Conservation (phyloP, 2,113 vertebrate species). For the Galbula dea region DNA sequence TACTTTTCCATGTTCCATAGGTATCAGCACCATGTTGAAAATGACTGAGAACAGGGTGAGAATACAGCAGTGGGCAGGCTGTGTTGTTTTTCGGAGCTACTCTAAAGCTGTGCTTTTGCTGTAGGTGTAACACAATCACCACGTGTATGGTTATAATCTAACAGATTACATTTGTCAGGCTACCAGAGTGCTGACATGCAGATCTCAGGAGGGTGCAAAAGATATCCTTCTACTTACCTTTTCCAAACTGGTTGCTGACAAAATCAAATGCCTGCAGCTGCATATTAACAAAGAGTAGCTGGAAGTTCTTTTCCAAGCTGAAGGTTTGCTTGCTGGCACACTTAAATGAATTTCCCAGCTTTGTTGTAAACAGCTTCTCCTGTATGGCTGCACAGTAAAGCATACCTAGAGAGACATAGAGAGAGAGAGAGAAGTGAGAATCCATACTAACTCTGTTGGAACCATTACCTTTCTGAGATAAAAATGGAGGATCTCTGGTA, state of each 20-base stretch:
- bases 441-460: neutral
- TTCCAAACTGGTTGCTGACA: constrained; percentile 68
- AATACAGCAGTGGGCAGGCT: neutral
- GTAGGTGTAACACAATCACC: neutral
- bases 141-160: neutral
- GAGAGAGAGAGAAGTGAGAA: neutral
- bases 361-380: constrained; percentile 72
- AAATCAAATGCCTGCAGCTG: constrained; percentile 86
- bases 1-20: neutral
- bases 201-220: neutral
- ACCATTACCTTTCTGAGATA: neutral
- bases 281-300: constrained; percentile 72
- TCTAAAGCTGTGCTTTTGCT: neutral
- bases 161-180: neutral
- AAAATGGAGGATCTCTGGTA: neutral
- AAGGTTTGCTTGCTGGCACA: constrained; percentile 77
- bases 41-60: neutral
- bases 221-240: constrained; percentile 69
- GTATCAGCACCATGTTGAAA: neutral
- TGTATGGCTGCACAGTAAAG: neutral
- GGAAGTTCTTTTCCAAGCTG: constrained; percentile 64
- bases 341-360: constrained; percentile 74
- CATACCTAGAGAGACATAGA: constrained; percentile 11
- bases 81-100: neutral
- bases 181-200: neutral